phyloP scores from a whole-genome alignment of 1,140 invertebrate genomes.

The Pseudobourletiella spinata region DNA sequence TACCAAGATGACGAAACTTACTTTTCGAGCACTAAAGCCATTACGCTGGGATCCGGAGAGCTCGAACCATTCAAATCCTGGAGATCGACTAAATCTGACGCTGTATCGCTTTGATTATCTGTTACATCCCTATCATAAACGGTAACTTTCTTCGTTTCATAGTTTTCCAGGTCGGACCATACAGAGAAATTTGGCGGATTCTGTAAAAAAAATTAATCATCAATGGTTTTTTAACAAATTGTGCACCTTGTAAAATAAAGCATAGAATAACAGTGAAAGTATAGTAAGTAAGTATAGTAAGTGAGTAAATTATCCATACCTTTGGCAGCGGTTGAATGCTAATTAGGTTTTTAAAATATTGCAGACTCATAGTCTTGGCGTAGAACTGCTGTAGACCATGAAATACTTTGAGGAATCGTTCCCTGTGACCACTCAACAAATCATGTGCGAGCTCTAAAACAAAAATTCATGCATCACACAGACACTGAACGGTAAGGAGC shows the following conservation, averaged over 20 bases:
- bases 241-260: neutral
- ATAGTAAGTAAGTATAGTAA: no score
- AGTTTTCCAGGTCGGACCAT: conserved; percentile 81
- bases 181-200: conserved; percentile 92
- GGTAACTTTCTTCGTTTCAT: conserved; percentile 61
- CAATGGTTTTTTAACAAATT: conserved; percentile 7
- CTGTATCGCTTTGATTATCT: conserved; percentile 38
- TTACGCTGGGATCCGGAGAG: conserved; percentile 43
- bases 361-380: conserved; percentile 79
- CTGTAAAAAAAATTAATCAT: conserved; percentile 42
- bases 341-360: conserved; percentile 95
- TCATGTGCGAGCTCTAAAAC: conserved; percentile 69
- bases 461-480: no score
- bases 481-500: no score
- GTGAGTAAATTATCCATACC: conserved; percentile 50
- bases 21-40: conserved; percentile 29
- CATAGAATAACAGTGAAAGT: no score
- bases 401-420: conserved; percentile 85
- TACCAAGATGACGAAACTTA: no score
- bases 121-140: conserved; percentile 36
- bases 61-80: conserved; percentile 44
- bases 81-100: conserved; percentile 46
- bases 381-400: conserved; percentile 85
- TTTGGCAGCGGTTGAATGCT: conserved; percentile 86
- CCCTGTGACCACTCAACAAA: conserved; percentile 79